Base-by-base conservation (phyloP, 2,113 vertebrate genomes). In the Drymodes brunneopygia region DNA sequence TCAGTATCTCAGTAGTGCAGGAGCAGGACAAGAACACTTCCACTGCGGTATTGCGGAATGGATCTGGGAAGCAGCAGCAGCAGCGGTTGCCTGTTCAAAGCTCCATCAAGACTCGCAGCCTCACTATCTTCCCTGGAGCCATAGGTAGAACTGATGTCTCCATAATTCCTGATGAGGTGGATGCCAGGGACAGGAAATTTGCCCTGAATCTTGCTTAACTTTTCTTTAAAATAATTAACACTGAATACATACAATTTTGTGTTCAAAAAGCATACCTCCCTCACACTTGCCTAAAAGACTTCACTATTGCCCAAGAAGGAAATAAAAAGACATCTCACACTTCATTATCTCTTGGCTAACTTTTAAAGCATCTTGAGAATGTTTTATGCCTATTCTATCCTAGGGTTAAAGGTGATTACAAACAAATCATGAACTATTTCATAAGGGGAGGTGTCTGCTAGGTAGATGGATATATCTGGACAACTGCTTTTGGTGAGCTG, bases 21-120 rank as follows among this genome's bases (percentile, higher is more conserved):
- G 78, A 14, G 60, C 15, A 36, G n/a, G 14, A 61, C 56, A 51
- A n/a, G 42, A 72, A 80, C 18, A 3, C 13, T 42, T 54, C 56
- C 0, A 2, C 74, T 71, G 50, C 3, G 0, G 15, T 17, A 2
- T 0, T 40, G 38, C 31, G 44, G 33, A 21, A 31, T 50, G 22
- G n/a, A 38, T 23, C 74, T 36, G 57, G 72, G 65, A 53, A 83
- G 36, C 0, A 42, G 33, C 18, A 57, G 31, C 40, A 51, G 25
- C 61, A 77, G n/a, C 75, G 22, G 9, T 14, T 77, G 36, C 18
- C 28, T 57, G 15, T 33, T 42, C 58, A 50, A 80, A 91, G 11
- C 20, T 62, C 9, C 31, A 1, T 58, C 17, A 33, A 58, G 35
- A 61, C 8, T 19, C 24, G 2, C 22, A 72, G 21, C 51, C 13